Conservation (phyloP, 2,797 vertebrate species). For the Myripristis jacobus region DNA sequence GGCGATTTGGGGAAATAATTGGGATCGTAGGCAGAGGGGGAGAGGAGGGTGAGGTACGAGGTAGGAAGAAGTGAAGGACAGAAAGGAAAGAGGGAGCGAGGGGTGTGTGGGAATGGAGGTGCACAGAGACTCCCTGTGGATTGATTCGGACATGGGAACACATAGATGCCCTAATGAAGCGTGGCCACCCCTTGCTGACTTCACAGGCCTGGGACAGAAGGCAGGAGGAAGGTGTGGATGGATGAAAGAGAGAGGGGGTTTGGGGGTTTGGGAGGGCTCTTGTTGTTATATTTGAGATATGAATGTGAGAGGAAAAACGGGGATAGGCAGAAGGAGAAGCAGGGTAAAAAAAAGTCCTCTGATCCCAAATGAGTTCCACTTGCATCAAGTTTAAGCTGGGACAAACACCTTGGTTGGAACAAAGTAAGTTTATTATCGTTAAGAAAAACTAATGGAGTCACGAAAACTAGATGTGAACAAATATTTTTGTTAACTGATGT, state of each 20-base stretch:
- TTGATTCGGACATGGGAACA: conserved; percentile 73
- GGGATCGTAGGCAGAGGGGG: conserved; percentile 22
- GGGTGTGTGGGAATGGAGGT: conserved; percentile 75
- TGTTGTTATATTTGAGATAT: conserved; percentile 16
- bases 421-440: too few relatives aligned
- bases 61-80: conserved; percentile 18
- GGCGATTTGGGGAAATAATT: conserved; percentile 44
- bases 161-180: conserved; percentile 63
- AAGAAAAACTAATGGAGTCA: too few relatives aligned
- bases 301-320: neutral
- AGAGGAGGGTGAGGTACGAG: conserved; percentile 2
- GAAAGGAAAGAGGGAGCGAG: conserved; percentile 20
- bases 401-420: conserved; percentile 1
- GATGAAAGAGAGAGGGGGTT: conserved; percentile 12
- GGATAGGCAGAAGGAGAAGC: neutral
- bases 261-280: conserved; percentile 5
- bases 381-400: neutral
- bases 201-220: conserved; percentile 40
- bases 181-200: conserved; percentile 61
- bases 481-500: too few relatives aligned
- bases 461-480: too few relatives aligned
- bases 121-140: conserved; percentile 70
- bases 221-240: conserved; percentile 1
- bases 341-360: neutral
- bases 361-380: conserved; percentile 4